Conservation (phyloP, 2,113 vertebrate genomes). For the Centropus bengalensis region DNA sequence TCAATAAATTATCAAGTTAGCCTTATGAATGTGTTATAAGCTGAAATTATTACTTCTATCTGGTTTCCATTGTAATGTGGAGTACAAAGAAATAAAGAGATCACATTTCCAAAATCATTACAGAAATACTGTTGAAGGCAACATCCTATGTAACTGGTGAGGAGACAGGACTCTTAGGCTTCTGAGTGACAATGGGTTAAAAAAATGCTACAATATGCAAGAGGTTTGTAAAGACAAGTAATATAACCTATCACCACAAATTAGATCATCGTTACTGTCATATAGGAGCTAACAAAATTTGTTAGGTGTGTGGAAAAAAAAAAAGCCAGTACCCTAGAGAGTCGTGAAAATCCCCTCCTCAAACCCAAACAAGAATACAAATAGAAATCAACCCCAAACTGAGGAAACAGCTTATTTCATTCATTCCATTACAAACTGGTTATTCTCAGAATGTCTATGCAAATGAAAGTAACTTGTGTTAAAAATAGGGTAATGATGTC, state of each 20-base stretch:
- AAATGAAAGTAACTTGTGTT: neutral
- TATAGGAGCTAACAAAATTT: neutral
- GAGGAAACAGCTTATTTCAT: neutral
- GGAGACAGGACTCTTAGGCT: neutral
- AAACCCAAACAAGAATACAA: neutral
- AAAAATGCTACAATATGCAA: neutral
- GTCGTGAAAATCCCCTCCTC: neutral
- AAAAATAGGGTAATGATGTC: constrained; percentile 2
- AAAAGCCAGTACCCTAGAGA: neutral
- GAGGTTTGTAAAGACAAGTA: neutral
- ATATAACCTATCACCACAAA: neutral
- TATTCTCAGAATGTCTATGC: neutral
- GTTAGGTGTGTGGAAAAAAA: neutral
- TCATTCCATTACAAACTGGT: neutral
- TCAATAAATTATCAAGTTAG: neutral
- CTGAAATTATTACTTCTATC: neutral
- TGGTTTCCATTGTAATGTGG: neutral
- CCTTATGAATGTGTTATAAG: neutral
- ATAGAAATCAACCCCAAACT: neutral
- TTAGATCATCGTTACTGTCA: neutral
- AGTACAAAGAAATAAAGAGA: neutral
- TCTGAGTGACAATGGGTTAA: neutral
- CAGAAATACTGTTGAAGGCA: neutral
- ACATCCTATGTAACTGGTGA: neutral
- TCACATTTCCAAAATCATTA: neutral